Evolutionary conservation across 2,797 vertebrate genomes (phyloP).

Genomic region (Capromys pilorides): DNA sequence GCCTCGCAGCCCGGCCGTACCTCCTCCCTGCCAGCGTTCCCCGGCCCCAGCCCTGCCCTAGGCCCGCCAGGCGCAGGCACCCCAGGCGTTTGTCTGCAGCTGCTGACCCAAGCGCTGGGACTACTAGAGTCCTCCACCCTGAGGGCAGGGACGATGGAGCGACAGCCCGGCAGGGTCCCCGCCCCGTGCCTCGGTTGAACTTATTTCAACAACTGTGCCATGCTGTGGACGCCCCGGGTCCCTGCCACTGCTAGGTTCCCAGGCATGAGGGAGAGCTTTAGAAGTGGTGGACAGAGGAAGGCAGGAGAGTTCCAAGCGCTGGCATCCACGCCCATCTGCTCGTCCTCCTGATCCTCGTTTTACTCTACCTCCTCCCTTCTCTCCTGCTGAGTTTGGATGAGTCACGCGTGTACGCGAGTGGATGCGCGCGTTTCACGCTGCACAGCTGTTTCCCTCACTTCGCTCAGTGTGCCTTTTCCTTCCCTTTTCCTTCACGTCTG

Average conservation of each 20-base stretch:
- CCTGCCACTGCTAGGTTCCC: background rate
- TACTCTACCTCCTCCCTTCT: slow-evolving; percentile 39
- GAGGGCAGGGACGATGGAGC: background rate
- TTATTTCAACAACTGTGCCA: background rate
- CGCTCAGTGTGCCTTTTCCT: slow-evolving; percentile 88
- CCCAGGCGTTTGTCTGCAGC: background rate
- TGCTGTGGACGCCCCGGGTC: background rate
- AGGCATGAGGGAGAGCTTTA: background rate
- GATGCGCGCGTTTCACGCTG: slow-evolving; percentile 63
- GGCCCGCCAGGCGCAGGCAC: background rate
- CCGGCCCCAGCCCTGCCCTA: background rate
- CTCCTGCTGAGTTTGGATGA: slow-evolving; percentile 45
- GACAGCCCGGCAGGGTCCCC: background rate
- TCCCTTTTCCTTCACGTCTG: slow-evolving; percentile 88
- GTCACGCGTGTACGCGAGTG: slow-evolving; percentile 47
- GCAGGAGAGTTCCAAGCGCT: background rate
- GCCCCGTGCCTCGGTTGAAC: background rate
- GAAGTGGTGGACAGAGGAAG: background rate
- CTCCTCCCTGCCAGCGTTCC: no score
- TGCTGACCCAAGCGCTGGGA: background rate
- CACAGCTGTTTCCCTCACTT: slow-evolving; percentile 82
- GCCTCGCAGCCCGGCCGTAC: background rate
- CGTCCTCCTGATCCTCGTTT: slow-evolving; percentile 54
- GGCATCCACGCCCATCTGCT: slow-evolving; percentile 61
- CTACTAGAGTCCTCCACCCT: background rate